Evolutionary conservation across 2,888 invertebrate species (phyloP), one percentile per base, ranked within the genome.

Genomic region (Epistrophe grossulariae): DNA sequence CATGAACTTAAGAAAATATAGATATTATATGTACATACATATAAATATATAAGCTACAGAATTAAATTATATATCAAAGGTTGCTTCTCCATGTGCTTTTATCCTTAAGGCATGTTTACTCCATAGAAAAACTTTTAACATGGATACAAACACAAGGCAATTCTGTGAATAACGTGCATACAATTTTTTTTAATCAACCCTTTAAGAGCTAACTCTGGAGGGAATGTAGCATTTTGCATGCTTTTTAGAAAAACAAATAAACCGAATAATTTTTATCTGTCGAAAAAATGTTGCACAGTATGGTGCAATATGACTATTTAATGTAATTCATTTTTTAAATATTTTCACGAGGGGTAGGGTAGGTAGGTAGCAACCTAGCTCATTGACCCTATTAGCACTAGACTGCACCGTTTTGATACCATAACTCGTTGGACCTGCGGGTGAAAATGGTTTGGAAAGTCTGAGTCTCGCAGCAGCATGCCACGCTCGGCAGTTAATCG

Each of bases 131-230:
- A 31, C 31, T 4, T 31, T 6, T 31, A 31, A 31, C 31, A 31
- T 31, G 31, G 31, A 31, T 7, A 7, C 31, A 7, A 31, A 7
- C 38, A 62, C 40, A 43, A 24, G 62, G 15, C 19, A 40, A 60
- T 40, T 11, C 43, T 45, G 43, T 43, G 24, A 40, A 62, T 43
- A 62, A 62, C 62, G 43, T 62, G 62, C 43, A 43, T 28, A 62
- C 9, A 9, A 15, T 13, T 62, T 24, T 24, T 24, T 43, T 38
- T 15, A 8, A 40, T 24, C 43, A 24, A 2, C 62, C 6, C 43
- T 13, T 43, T 19, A 4, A 1, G 1, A 13, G 11, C n/a, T n/a
- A 6, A 11, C 2, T 52, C 52, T 31, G 7, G 5, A 19, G 8
- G n/a, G 24, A 45, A 62, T 9, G 8, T 4, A 24, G 6, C 24